These are phyloP conservation scores for Hipposideros armiger DNA, from an alignment of 2,113 vertebrate species.

Conservation along the genomic window DNA sequence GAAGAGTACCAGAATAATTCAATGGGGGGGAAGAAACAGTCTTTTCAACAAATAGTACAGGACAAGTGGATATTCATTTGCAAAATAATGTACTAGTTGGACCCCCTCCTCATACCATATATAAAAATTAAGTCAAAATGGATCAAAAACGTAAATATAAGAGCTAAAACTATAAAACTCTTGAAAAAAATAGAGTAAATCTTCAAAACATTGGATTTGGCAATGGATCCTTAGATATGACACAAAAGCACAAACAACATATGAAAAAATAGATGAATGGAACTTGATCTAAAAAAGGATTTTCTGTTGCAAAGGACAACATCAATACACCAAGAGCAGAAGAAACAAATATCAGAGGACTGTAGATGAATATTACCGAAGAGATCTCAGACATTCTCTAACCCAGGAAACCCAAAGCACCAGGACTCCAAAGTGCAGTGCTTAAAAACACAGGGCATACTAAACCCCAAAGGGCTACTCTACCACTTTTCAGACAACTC, in stretches of 20 bases:
- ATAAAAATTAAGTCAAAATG: not conserved
- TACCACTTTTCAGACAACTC: not conserved
- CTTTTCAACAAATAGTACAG: not conserved
- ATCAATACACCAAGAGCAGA: not conserved
- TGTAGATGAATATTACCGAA: not conserved
- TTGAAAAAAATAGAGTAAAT: not conserved
- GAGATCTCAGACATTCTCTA: not conserved
- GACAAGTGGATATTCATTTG: not conserved
- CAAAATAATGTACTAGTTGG: not conserved
- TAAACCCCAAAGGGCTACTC: not conserved
- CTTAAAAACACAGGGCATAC: not conserved
- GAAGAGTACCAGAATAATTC: not conserved
- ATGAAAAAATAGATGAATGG: not conserved
- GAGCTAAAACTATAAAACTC: not conserved
- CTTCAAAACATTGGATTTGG: not conserved
- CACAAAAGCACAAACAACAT: not conserved
- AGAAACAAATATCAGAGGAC: not conserved
- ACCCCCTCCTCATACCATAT: not conserved
- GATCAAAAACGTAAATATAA: not conserved
- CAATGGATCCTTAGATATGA: not conserved
- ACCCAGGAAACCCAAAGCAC: not conserved
- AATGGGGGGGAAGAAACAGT: not conserved
- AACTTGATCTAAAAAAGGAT: not conserved
- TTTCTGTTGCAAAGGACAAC: not conserved
- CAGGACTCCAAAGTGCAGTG: not conserved